Conservation (phyloP, 1,140 invertebrate species). For the Frieseomelitta varia region DNA sequence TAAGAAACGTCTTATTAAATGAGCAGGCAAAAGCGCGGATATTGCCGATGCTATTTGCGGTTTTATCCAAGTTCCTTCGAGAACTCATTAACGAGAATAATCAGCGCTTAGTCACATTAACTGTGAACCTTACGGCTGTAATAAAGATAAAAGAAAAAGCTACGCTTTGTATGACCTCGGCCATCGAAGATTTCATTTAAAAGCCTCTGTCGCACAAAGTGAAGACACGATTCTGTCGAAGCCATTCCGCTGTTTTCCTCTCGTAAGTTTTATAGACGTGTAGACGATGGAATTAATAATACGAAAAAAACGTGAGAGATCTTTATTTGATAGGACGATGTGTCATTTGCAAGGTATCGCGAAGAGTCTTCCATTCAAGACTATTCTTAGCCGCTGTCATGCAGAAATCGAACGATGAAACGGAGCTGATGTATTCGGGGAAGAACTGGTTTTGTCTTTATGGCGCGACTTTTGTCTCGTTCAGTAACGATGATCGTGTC, state of each 20-base stretch:
- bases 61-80: constrained; percentile 53
- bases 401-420: background rate
- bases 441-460: background rate
- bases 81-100: constrained; percentile 62
- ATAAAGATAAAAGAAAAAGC: constrained; percentile 34
- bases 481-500: background rate
- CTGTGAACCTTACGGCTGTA: constrained; percentile 46
- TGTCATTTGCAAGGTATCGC: background rate
- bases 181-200: constrained; percentile 16
- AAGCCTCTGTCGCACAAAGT: background rate
- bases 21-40: constrained; percentile 3
- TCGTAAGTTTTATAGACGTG: background rate
- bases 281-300: constrained; percentile 1
- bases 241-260: no score
- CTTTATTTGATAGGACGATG: background rate
- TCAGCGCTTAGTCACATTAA: constrained; percentile 55
- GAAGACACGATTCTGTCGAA: no score
- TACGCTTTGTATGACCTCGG: background rate
- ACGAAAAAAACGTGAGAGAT: background rate
- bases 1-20: constrained; percentile 36
- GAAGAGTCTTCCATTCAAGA: background rate
- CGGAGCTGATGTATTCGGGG: background rate
- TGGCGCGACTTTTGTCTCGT: background rate
- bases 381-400: background rate
- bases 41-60: constrained; percentile 39